Conservation (phyloP, 2,113 vertebrate species). For the Sylvilagus bachmani region DNA sequence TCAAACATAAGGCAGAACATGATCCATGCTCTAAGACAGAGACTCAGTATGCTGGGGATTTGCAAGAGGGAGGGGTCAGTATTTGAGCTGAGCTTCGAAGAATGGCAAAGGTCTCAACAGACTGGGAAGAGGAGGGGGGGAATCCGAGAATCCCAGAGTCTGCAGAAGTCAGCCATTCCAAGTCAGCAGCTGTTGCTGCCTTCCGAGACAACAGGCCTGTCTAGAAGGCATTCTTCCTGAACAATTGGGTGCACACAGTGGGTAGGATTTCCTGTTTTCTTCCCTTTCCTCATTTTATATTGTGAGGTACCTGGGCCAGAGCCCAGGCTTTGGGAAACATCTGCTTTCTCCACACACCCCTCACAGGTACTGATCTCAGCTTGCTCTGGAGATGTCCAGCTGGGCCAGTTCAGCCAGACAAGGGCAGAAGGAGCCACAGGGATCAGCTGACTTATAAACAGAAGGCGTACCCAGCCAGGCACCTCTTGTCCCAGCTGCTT, state of each 20-base stretch:
- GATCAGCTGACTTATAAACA: neutral
- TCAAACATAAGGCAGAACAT: neutral
- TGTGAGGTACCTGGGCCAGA: constrained; percentile 65
- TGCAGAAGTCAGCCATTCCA: constrained; percentile 6
- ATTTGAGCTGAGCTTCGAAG: constrained; percentile 45
- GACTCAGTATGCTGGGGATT: neutral
- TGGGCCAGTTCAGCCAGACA: neutral
- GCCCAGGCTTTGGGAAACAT: constrained; percentile 67
- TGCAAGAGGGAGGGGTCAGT: neutral
- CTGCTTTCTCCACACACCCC: constrained; percentile 37
- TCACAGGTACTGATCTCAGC: constrained; percentile 33
- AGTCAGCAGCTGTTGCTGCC: constrained; percentile 41
- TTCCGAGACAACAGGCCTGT: constrained; percentile 33
- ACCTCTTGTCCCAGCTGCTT: neutral
- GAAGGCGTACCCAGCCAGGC: neutral
- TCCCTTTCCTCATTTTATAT: constrained; percentile 68
- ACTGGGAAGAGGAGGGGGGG: neutral
- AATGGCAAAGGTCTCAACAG: constrained; percentile 55
- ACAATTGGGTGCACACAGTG: constrained; percentile 21
- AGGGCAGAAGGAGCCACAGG: neutral
- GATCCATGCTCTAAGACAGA: neutral
- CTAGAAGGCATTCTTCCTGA: constrained; percentile 62
- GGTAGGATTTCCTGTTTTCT: constrained; percentile 74
- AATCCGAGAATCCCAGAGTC: neutral
- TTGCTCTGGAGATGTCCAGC: neutral